Percentiles rank a stretch among this genome's conserved stretches.
Evolutionary conservation across 1,140 invertebrate genomes (phyloP).

Genomic region (Papilio aristodemus): DNA sequence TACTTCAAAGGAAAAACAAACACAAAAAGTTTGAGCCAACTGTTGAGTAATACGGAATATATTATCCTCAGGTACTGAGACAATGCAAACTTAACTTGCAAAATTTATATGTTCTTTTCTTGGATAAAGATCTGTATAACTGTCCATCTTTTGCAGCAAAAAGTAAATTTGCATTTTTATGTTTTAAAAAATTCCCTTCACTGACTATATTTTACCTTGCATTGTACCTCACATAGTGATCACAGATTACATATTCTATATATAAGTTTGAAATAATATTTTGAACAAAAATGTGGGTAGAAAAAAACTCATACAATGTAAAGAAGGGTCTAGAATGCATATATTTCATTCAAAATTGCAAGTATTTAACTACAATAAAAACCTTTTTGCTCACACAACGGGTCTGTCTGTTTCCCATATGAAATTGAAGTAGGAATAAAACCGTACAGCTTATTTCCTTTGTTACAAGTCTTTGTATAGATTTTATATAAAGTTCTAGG

Average conservation of each 20-base stretch:
- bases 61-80: slow-evolving; percentile 2
- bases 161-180: slow-evolving; percentile 14
- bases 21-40: slow-evolving; percentile 5
- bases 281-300: too few relatives aligned
- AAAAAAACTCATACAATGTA: too few relatives aligned
- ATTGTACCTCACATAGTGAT: background rate
- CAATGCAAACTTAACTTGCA: slow-evolving; percentile 3
- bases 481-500: slow-evolving; percentile 4
- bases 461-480: slow-evolving; percentile 27
- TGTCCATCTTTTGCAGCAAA: background rate
- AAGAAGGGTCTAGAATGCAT: slow-evolving; percentile 1
- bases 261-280: background rate
- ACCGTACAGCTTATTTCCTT: slow-evolving; percentile 2
- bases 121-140: slow-evolving; percentile 4
- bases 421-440: background rate
- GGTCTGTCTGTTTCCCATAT: slow-evolving; percentile 29
- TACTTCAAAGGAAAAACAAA: background rate
- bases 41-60: slow-evolving; percentile 10
- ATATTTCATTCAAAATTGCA: slow-evolving; percentile 7
- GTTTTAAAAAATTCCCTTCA: background rate
- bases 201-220: background rate
- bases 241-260: background rate
- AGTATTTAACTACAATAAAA: background rate
- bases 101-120: background rate
- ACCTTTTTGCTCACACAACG: slow-evolving; percentile 5